phyloP scores from a whole-genome alignment of 1,140 invertebrate species.

The Tribolium madens region DNA sequence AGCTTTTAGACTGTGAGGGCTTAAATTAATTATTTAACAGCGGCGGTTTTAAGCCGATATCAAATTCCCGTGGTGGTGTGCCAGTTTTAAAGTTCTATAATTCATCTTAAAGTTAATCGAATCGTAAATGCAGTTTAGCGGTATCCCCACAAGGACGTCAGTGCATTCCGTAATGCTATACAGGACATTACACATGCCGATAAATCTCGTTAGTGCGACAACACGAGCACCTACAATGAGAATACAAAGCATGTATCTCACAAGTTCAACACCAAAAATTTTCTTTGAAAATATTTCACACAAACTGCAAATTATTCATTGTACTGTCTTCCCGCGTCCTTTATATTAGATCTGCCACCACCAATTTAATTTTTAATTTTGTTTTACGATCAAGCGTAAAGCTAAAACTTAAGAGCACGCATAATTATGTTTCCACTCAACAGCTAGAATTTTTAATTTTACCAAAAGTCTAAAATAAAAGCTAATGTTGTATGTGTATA shows the following conservation, averaged over 20 bases:
- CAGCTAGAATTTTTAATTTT: not conserved
- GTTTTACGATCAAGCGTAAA: not conserved
- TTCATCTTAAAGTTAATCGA: conserved; percentile 28
- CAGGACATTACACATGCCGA: not conserved
- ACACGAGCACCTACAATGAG: not conserved
- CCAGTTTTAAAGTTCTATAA: not conserved
- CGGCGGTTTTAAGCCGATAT: not conserved
- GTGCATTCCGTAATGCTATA: conserved; percentile 13
- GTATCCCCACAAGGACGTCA: conserved; percentile 20
- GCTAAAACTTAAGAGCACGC: not conserved
- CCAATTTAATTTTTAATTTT: not conserved
- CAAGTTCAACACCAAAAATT: not conserved
- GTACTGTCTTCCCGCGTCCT: not conserved
- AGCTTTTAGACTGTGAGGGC: conserved; percentile 9
- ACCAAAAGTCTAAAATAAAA: not conserved
- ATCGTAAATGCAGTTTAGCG: conserved; percentile 12
- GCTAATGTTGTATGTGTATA: too few species aligned
- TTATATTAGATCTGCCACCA: not conserved
- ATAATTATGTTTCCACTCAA: not conserved
- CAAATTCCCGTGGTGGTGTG: not conserved
- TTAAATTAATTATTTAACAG: conserved; percentile 38
- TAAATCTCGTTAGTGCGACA: conserved; percentile 18
- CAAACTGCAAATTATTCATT: not conserved
- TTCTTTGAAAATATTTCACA: not conserved
- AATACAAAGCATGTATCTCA: not conserved